Percentiles rank a stretch among this genome's conserved stretches.
Evolutionary conservation across 2,797 vertebrate genomes (phyloP).

Genomic region (Dermochelys coriacea): DNA sequence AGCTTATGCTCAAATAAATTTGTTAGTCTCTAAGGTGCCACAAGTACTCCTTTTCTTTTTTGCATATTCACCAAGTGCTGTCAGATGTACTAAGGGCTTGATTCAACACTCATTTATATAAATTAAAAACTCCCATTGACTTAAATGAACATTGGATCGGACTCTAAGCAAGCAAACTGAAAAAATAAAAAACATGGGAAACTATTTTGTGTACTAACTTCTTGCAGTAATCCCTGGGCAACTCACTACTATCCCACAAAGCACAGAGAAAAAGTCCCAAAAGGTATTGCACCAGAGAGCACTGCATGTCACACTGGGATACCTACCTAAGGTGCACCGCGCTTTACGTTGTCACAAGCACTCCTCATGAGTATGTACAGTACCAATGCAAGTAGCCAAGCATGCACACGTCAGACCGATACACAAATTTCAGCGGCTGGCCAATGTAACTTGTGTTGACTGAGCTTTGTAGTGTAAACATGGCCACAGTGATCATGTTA

Average conservation of each 20-base stretch:
- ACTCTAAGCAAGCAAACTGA: background rate
- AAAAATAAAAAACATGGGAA: too few species aligned
- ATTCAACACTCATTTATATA: background rate
- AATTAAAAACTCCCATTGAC: background rate
- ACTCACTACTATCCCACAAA: background rate
- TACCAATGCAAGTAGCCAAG: background rate
- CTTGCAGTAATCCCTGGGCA: background rate
- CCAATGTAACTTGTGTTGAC: background rate
- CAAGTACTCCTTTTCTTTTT: too few species aligned
- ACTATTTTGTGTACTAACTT: background rate
- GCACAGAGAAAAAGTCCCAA: background rate
- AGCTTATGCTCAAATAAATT: too few species aligned
- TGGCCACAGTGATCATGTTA: background rate
- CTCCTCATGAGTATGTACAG: background rate
- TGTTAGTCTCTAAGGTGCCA: too few species aligned
- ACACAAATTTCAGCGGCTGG: background rate
- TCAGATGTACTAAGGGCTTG: too few species aligned
- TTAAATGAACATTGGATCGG: background rate
- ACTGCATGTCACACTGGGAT: background rate
- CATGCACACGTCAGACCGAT: background rate
- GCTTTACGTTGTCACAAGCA: background rate
- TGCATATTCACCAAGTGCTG: too few species aligned
- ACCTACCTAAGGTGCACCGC: background rate
- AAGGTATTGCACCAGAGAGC: background rate
- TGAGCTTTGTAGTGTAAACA: background rate